A percentile compares a stretch with the other conserved stretches of the same genome.
Conservation (phyloP, 2,888 invertebrate species). For the Neoascia interrupta region DNA sequence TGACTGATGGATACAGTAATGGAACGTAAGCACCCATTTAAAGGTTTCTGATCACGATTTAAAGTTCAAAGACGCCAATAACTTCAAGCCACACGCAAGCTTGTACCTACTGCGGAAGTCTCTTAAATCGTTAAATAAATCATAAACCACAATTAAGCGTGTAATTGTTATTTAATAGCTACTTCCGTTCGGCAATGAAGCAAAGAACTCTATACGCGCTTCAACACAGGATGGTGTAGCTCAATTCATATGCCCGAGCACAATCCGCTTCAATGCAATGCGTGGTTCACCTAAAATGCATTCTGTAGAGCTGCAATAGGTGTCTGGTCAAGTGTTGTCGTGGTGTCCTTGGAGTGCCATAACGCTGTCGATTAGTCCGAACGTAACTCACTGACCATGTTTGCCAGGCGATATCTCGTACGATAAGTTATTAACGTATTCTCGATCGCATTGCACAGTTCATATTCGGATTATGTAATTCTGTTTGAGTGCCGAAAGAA, state of each 20-base stretch:
- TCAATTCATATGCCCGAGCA: too few relatives aligned
- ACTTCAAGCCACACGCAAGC: conserved; percentile 14
- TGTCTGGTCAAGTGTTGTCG: conserved; percentile 17
- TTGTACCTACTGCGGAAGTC: conserved; percentile 19
- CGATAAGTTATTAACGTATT: not conserved
- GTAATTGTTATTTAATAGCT: conserved; percentile 26
- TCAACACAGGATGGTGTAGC: too few relatives aligned
- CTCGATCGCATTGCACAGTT: conserved; percentile 44
- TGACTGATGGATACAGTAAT: too few relatives aligned
- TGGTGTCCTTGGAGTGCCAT: conserved; percentile 27
- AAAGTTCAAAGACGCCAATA: conserved; percentile 22
- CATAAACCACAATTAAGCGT: conserved; percentile 13
- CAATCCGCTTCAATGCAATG: too few relatives aligned
- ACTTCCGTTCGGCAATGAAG: conserved; percentile 27
- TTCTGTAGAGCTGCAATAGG: too few relatives aligned
- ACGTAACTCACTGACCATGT: not conserved
- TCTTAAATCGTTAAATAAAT: conserved; percentile 24
- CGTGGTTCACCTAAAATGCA: too few relatives aligned
- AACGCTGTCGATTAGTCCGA: not conserved
- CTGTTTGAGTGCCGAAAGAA: conserved; percentile 53
- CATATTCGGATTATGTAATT: conserved; percentile 53
- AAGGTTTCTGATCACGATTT: not conserved
- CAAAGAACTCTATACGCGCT: conserved; percentile 4
- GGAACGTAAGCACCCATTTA: too few relatives aligned
- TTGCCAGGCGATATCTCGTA: conserved; percentile 27